These are phyloP conservation scores for Lasioglossum villosulum DNA, from an alignment of 2,888 invertebrate genomes.

Conservation along the genomic window DNA sequence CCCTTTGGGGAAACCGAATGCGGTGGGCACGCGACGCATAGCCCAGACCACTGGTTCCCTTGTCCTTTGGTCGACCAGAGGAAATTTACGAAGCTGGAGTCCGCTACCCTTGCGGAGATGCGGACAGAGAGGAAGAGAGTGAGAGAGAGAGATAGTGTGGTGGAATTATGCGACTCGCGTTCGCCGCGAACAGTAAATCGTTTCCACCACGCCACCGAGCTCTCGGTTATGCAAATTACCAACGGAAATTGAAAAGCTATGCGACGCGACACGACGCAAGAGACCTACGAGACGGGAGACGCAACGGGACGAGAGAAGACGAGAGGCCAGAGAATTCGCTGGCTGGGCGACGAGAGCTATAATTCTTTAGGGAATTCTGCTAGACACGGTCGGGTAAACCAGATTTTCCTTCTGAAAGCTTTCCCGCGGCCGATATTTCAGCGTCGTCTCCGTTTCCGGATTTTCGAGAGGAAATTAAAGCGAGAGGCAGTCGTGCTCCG, in stretches of 20 bases:
- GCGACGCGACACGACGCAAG: background rate
- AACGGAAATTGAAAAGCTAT: conserved; percentile 5
- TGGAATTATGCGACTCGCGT: conserved; percentile 16
- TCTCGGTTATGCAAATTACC: conserved; percentile 9
- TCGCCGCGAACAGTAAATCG: conserved; percentile 17
- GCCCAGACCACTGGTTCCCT: background rate
- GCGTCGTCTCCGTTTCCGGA: conserved; percentile 20
- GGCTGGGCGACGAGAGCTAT: background rate
- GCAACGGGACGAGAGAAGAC: background rate
- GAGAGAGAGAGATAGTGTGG: background rate
- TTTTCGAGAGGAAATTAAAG: conserved; percentile 41
- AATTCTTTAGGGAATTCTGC: background rate
- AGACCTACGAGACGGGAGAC: background rate
- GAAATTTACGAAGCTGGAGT: conserved; percentile 21
- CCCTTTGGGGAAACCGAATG: background rate
- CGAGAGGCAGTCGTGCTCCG: background rate
- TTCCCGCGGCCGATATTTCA: conserved; percentile 32
- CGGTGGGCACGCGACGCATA: conserved; percentile 9
- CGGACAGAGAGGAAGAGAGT: background rate
- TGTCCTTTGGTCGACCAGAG: background rate
- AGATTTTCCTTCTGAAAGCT: background rate
- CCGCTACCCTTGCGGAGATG: background rate
- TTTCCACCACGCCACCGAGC: background rate
- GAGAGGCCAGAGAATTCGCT: background rate
- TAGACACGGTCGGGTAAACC: background rate